Conservation (phyloP, 35 echinoderm and acorn worm genomes). For the Apostichopus californicus region DNA sequence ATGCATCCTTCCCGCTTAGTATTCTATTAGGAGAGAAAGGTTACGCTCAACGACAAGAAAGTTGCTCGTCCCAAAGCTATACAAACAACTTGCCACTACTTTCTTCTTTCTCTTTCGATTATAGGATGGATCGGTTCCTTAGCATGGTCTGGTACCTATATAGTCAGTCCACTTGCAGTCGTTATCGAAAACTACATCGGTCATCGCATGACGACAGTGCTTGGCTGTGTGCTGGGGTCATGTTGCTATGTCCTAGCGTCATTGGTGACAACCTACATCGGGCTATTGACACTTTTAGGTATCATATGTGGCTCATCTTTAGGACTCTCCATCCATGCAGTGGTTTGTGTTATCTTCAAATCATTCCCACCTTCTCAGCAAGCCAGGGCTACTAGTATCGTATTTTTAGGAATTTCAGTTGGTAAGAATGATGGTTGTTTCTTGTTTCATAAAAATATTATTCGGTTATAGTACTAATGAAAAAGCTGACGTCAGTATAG, state of each 20-base stretch:
- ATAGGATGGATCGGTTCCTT: slow-evolving; percentile 6
- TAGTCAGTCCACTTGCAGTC: neutral
- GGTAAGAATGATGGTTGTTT: neutral
- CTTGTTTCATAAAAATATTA: too few species aligned
- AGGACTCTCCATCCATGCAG: neutral
- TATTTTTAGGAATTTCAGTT: neutral
- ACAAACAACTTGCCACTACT: too few species aligned
- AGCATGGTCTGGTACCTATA: neutral
- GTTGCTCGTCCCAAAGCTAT: too few species aligned
- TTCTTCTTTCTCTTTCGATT: too few species aligned
- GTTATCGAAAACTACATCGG: neutral
- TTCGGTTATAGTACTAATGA: too few species aligned
- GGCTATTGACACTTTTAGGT: neutral
- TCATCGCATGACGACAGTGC: neutral
- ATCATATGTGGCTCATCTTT: neutral
- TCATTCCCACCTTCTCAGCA: neutral
- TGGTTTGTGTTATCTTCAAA: slow-evolving; percentile 5
- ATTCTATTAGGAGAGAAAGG: too few species aligned
- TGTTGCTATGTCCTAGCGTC: neutral
- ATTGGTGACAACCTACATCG: neutral
- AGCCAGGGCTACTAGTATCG: neutral
- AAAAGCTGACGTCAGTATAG: too few species aligned
- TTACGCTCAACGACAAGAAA: too few species aligned
- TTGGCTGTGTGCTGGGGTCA: neutral
- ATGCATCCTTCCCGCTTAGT: too few species aligned